Base-by-base conservation (phyloP, 2,888 invertebrate genomes). In the Anticlea derivata region DNA sequence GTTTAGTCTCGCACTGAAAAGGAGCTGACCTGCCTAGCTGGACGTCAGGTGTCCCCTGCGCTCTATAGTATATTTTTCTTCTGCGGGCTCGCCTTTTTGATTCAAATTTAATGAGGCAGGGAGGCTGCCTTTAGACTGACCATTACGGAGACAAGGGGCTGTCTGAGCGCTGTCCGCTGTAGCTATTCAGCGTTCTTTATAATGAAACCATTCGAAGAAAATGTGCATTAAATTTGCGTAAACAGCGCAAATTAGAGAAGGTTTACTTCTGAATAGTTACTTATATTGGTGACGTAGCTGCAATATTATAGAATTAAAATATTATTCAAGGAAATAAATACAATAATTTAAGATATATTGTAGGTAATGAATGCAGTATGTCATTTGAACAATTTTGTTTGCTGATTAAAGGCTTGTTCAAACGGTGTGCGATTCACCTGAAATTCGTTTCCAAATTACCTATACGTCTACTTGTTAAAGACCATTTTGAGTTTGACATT, bases 61-160 rank as follows among this genome's bases (percentile, higher is more conserved):
- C 34, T 58, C 34, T 52, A 20, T 17, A 11, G 30, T 40, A 38
- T 35, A 44, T 40, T 31, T 37, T 39, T 24, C 30, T 34, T 49
- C 40, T 20, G 26, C 7, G 39, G 31, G 34, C 53, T 39, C 59
- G 69, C 60, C 73, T 75, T 78, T 80, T 76, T 79, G 80, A 82
- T 86, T 80, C 75, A 84, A 83, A 82, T 83, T 83, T 86, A 83
- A 86, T 84, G 86, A 84, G 83, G 66, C 71, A 68, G 73, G 66
- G 65, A 66, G 75, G 72, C 67, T 63, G 73, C 67, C 66, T 73
- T 77, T 78, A 75, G 76, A 78, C 81, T 86, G 86, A 86, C 86
- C 86, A 80, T 86, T 84, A 83, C 77, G 48, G 61, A 75, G 72
- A 81, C 80, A 81, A 83, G 80, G 40, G 71, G 75, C 63, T 58